Percentiles rank a stretch among this genome's conserved stretches.
Evolutionary conservation across 1,140 invertebrate genomes (phyloP).

Genomic region (Leptoteleia sp.): DNA sequence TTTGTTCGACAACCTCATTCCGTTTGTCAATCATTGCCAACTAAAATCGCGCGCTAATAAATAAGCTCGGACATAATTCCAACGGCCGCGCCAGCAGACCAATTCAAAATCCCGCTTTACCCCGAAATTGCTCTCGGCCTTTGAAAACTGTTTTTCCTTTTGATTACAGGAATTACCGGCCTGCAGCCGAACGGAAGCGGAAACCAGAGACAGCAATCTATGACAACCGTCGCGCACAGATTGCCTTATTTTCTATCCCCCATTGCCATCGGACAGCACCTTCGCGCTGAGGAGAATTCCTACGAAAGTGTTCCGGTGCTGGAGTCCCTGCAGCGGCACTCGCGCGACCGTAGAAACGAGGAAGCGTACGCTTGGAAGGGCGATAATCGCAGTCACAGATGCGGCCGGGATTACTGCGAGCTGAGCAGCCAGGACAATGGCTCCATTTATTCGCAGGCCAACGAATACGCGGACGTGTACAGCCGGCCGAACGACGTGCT

Average conservation of each 20-base stretch:
- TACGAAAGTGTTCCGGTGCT: constrained; percentile 84
- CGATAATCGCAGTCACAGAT: constrained; percentile 70
- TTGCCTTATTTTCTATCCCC: constrained; percentile 81
- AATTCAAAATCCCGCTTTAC: too few relatives aligned
- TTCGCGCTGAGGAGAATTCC: constrained; percentile 76
- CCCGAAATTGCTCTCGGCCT: too few relatives aligned
- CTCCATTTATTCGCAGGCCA: constrained; percentile 55
- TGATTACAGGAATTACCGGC: constrained; percentile 74
- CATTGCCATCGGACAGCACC: constrained; percentile 74
- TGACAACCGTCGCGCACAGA: constrained; percentile 78
- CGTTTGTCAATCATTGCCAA: too few relatives aligned
- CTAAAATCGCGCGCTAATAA: too few relatives aligned
- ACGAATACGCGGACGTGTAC: constrained; percentile 71
- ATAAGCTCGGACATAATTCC: too few relatives aligned
- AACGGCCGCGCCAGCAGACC: too few relatives aligned
- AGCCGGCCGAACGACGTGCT: constrained; percentile 72
- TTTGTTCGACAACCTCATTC: too few relatives aligned
- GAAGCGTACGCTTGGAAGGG: constrained; percentile 50
- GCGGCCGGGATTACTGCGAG: constrained; percentile 71
- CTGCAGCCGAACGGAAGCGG: constrained; percentile 65
- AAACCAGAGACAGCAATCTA: constrained; percentile 75
- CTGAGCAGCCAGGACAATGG: constrained; percentile 68
- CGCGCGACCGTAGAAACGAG: constrained; percentile 67
- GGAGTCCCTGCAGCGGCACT: constrained; percentile 77
- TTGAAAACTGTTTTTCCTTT: not conserved